Evolutionary conservation across 2,888 invertebrate species (phyloP).

Genomic region (Tiliacea aurago): DNA sequence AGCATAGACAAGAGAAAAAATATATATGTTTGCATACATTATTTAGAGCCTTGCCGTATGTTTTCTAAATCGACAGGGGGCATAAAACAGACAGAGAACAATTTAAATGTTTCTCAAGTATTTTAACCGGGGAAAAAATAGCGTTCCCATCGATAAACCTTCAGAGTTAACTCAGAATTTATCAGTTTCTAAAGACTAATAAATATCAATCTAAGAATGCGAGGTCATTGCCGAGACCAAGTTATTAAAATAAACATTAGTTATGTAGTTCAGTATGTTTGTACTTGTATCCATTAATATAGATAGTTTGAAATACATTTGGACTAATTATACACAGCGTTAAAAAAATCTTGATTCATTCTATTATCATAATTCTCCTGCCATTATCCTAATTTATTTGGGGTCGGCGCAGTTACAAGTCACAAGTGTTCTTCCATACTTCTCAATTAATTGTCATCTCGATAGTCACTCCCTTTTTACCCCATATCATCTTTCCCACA

Average conservation of each 20-base stretch:
- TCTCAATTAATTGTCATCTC: too few species aligned
- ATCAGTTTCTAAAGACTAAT: neutral
- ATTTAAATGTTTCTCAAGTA: neutral
- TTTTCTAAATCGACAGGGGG: neutral
- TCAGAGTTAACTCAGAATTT: neutral
- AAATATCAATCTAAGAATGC: neutral
- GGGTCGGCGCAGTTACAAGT: too few species aligned
- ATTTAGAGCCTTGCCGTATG: neutral
- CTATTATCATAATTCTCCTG: too few species aligned
- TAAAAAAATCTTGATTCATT: constrained; percentile 9
- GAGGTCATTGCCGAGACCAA: neutral
- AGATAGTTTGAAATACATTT: constrained; percentile 3
- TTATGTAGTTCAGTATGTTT: constrained; percentile 3
- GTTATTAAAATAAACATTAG: constrained; percentile 10
- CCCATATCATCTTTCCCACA: too few species aligned
- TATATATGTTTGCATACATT: neutral
- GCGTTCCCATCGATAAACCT: neutral
- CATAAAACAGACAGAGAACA: neutral
- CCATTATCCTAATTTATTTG: too few species aligned
- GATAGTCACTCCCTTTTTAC: too few species aligned
- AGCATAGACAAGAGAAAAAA: too few species aligned
- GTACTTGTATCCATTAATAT: constrained; percentile 8
- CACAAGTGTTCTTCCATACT: too few species aligned
- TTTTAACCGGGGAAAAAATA: neutral
- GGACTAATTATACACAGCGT: neutral